Evolutionary conservation across 2,888 invertebrate genomes (phyloP).

Genomic region (Alloplasta piceator): DNA sequence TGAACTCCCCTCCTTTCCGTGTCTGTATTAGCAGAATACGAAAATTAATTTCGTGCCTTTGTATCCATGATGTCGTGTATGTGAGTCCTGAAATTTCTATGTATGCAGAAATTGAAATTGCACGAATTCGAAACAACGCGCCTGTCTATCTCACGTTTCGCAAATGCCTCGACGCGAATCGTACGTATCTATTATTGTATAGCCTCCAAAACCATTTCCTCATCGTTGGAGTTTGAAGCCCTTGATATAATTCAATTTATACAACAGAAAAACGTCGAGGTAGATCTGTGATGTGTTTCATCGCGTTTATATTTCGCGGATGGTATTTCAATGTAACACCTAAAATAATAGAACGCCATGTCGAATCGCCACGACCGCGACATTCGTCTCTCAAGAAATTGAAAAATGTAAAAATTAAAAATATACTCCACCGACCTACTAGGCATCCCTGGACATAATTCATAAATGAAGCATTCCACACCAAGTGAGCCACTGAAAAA

Average conservation of each 20-base stretch:
- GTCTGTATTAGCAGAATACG: slow-evolving; percentile 18
- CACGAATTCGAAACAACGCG: no score
- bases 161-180: not conserved
- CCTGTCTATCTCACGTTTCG: slow-evolving; percentile 17
- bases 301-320: slow-evolving; percentile 60
- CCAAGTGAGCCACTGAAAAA: no score
- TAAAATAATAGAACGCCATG: no score
- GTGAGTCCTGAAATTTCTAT: not conserved
- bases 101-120: not conserved
- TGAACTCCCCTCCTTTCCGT: not conserved
- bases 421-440: no score
- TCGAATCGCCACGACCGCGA: no score
- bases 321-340: no score
- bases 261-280: slow-evolving; percentile 67
- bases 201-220: slow-evolving; percentile 8
- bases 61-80: not conserved
- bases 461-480: no score
- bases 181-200: not conserved
- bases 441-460: no score
- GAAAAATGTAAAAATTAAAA: no score
- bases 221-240: slow-evolving; percentile 18
- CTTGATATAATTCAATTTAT: slow-evolving; percentile 68
- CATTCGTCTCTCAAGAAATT: no score
- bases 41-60: slow-evolving; percentile 43
- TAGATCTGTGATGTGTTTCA: slow-evolving; percentile 52